Conservation (phyloP, 2,888 invertebrate species). For the Lasius fuliginosus region DNA sequence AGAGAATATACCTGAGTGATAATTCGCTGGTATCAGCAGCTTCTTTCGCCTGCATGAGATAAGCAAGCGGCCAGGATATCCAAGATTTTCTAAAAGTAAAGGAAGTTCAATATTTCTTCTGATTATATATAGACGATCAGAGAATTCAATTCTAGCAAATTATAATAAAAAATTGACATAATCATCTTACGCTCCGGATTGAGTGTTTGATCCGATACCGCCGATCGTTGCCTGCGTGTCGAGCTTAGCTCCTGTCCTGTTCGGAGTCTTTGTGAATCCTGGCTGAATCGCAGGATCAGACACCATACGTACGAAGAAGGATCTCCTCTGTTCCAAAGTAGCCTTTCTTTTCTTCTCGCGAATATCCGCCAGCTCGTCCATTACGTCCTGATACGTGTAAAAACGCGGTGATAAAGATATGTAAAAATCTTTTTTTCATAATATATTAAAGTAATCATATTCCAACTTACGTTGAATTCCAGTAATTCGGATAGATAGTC, state of each 20-base stretch:
- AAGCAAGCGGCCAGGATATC: slow-evolving; percentile 97
- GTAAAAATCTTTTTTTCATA: not conserved
- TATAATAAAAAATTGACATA: not conserved
- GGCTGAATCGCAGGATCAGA: slow-evolving; percentile 96
- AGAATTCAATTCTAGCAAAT: not conserved
- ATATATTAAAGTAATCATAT: not conserved
- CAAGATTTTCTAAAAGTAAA: slow-evolving; percentile 90
- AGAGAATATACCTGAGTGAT: slow-evolving; percentile 90
- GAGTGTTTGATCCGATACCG: slow-evolving; percentile 81
- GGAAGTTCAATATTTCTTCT: not conserved
- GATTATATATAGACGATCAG: not conserved
- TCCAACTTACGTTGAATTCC: slow-evolving; percentile 87
- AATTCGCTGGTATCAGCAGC: slow-evolving; percentile 90
- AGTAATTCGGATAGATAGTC: slow-evolving; percentile 93
- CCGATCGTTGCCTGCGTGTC: slow-evolving; percentile 83
- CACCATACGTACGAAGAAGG: slow-evolving; percentile 99
- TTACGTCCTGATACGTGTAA: slow-evolving; percentile 86
- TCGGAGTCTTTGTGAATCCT: slow-evolving; percentile 85
- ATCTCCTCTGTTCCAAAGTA: slow-evolving; percentile 95
- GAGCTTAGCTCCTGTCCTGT: slow-evolving; percentile 82
- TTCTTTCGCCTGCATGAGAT: slow-evolving; percentile 93
- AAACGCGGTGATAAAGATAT: not conserved
- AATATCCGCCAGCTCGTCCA: slow-evolving; percentile 92
- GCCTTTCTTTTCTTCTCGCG: slow-evolving; percentile 92
- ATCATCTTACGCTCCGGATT: slow-evolving; percentile 66